phyloP scores from a whole-genome alignment of 1,140 invertebrate species.

The Eueides isabella region DNA sequence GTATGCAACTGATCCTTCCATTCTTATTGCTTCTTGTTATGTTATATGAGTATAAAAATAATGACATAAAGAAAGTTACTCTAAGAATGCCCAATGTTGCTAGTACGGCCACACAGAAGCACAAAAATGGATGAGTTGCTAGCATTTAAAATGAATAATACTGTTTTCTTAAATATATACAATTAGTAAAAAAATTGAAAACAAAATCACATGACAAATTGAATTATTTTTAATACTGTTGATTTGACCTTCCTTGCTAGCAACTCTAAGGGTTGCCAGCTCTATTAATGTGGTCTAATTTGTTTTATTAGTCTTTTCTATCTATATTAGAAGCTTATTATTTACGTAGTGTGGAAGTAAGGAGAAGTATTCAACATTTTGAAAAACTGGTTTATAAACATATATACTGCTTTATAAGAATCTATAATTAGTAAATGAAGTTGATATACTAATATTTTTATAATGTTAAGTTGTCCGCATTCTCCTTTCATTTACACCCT shows the following conservation, averaged over 20 bases:
- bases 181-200: background rate
- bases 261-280: conserved; percentile 62
- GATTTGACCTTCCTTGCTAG: conserved; percentile 49
- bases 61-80: background rate
- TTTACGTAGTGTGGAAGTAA: background rate
- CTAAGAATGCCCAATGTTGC: conserved; percentile 19
- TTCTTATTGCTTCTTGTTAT: conserved; percentile 16
- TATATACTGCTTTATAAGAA: too few species aligned
- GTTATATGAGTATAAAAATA: background rate
- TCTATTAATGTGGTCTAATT: conserved; percentile 31
- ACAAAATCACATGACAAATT: background rate
- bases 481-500: conserved; percentile 7
- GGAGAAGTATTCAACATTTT: background rate
- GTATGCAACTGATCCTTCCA: conserved; percentile 33
- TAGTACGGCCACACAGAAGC: conserved; percentile 34
- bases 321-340: background rate
- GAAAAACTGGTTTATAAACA: too few species aligned
- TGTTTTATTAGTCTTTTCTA: too few species aligned
- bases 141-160: conserved; percentile 31
- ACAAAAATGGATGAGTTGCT: conserved; percentile 25
- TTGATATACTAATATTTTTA: too few species aligned
- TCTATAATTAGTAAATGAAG: too few species aligned
- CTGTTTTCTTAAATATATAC: too few species aligned
- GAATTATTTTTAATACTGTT: too few species aligned
- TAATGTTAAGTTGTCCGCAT: background rate